These are phyloP conservation scores for Temnothorax nylanderi DNA, from an alignment of 1,140 invertebrate genomes.

Conservation along the genomic window DNA sequence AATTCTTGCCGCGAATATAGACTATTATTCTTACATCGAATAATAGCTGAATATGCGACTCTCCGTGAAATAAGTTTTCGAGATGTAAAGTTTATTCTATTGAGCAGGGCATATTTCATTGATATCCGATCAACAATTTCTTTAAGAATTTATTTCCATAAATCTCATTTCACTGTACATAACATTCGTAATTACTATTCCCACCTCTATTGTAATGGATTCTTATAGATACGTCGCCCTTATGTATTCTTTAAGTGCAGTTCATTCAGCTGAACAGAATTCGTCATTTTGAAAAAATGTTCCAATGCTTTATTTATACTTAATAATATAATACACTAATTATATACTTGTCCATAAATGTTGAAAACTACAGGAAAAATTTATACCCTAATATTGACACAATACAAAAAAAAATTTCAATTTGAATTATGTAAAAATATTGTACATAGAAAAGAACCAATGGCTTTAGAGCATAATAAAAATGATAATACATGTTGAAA, in stretches of 20 bases:
- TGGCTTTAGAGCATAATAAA: constrained; percentile 3
- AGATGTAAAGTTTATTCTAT: background rate
- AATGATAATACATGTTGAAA: background rate
- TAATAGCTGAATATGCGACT: background rate
- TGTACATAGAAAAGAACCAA: background rate
- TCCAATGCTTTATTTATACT: constrained; percentile 23
- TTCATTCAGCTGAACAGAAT: constrained; percentile 1
- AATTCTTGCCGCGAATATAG: background rate
- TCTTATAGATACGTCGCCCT: background rate
- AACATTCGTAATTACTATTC: constrained; percentile 48
- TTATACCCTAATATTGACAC: background rate
- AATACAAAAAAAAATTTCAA: background rate
- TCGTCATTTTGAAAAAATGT: constrained; percentile 15
- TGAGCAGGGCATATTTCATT: background rate
- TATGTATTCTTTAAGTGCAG: constrained; percentile 15
- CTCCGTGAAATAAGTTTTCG: background rate
- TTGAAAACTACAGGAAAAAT: constrained; percentile 11
- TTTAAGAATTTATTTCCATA: constrained; percentile 69
- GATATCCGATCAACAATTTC: background rate
- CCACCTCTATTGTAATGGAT: background rate
- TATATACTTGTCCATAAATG: background rate
- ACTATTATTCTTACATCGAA: background rate
- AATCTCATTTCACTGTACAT: constrained; percentile 68
- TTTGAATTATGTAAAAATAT: constrained; percentile 17
- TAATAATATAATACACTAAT: constrained; percentile 32